Evolutionary conservation across 2,113 vertebrate species (phyloP), one percentile per base, ranked within the genome.

Genomic region (Larimichthys polyactis): DNA sequence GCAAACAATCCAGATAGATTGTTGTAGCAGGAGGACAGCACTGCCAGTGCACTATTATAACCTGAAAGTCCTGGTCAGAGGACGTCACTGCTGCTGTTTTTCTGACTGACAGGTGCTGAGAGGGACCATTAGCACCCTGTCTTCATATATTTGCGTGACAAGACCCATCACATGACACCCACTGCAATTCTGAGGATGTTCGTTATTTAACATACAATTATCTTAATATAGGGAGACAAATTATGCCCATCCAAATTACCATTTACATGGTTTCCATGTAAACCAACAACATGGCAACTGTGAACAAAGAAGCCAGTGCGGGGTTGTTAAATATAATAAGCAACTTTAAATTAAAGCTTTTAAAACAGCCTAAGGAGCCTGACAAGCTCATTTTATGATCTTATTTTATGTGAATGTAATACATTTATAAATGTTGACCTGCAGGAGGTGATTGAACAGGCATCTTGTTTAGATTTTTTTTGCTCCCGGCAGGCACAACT

Each of bases 181-280:
- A 77, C 73, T 81, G 78, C 82, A 87, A 90, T 89, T 92, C 84
- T 79, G 69, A 80, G 58, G 75, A 88, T 82, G 81, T 91, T 85
- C 27, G 88, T 73, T 76, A 92, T 91, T 93, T 92, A 93, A 71
- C 92, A 87, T 91, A 81, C 87, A 91, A 92, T 94, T 93, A 93
- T 87, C 82, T 71, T 85, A 88, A 92, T 91, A 90, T 79, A 89
- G 58, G 82, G 49, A 88, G 86, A 83, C 84, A 90, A 87, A 91
- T 93, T 86, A 88, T 83, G 78, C 79, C 79, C 51, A 51, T 76
- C 81, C 78, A 89, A 82, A 89, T 83, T 19, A 87, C 84, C 79
- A 79, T 82, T 82, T 67, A 75, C 78, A 70, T 63, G 54, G 78
- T 91, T 86, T 89, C 85, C 86, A 84, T 88, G 87, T 58, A 81